phyloP scores from a whole-genome alignment of 2,797 vertebrate genomes.

The Phalanger gymnotis region DNA sequence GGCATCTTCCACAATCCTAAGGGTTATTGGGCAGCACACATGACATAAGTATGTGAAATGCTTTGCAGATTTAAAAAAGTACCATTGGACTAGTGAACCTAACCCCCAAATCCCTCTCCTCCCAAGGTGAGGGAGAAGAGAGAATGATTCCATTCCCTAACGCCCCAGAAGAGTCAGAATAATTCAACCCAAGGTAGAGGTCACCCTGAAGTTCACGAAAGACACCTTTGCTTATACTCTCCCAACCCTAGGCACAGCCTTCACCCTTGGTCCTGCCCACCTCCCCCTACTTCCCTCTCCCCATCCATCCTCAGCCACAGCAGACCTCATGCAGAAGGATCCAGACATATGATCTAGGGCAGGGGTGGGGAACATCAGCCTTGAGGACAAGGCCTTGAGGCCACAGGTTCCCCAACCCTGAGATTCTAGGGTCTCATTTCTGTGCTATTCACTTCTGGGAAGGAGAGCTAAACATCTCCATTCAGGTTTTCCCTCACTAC shows the following conservation, averaged over 20 bases:
- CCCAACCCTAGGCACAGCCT: not conserved
- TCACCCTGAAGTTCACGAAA: not conserved
- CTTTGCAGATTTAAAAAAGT: not conserved
- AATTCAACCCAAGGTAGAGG: not conserved
- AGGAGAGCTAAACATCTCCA: not conserved
- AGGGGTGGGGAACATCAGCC: no score
- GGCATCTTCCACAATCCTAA: not conserved
- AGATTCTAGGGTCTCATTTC: not conserved
- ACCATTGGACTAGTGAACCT: not conserved
- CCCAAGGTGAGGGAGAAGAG: not conserved
- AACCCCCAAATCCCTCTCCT: not conserved
- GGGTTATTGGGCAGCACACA: not conserved
- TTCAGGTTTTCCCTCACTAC: not conserved
- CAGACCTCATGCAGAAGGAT: not conserved
- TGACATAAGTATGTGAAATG: not conserved
- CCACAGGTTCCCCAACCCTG: no score
- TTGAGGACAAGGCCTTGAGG: no score
- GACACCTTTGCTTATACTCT: not conserved
- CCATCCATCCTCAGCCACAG: not conserved
- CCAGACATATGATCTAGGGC: not conserved
- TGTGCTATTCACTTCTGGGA: not conserved
- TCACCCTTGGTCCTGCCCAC: not conserved
- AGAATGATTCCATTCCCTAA: not conserved
- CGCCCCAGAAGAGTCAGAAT: not conserved
- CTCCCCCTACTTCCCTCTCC: not conserved